Percentiles rank a stretch among this genome's conserved stretches.
Conservation (phyloP, 2,888 invertebrate species). For the Epistrophe grossulariae region DNA sequence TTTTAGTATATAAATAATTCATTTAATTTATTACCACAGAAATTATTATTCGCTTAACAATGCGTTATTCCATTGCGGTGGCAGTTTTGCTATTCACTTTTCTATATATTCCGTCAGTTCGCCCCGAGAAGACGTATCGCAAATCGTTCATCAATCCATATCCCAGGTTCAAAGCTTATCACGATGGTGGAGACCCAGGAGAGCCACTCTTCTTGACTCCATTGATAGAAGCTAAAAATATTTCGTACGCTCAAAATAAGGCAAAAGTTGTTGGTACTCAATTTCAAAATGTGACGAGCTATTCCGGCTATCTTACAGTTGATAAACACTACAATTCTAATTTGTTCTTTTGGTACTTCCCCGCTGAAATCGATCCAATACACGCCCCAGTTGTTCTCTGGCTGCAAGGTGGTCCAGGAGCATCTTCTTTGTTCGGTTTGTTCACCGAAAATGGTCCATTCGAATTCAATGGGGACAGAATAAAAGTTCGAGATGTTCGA, state of each 20-base stretch:
- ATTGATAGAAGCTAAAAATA: slow-evolving; percentile 79
- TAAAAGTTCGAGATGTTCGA: slow-evolving; percentile 87
- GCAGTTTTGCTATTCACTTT: slow-evolving; percentile 11
- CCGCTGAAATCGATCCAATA: slow-evolving; percentile 85
- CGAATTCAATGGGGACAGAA: slow-evolving; percentile 84
- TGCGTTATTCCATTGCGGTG: background rate
- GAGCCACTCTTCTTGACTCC: slow-evolving; percentile 84
- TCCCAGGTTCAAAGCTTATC: slow-evolving; percentile 80
- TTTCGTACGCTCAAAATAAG: slow-evolving; percentile 82
- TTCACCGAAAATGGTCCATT: slow-evolving; percentile 94
- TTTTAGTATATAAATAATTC: background rate
- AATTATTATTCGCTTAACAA: background rate
- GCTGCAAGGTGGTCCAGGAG: slow-evolving; percentile 95
- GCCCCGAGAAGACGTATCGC: slow-evolving; percentile 71
- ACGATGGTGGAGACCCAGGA: slow-evolving; percentile 82
- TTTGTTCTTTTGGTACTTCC: slow-evolving; percentile 97
- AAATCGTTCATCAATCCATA: slow-evolving; percentile 83
- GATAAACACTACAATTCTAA: slow-evolving; percentile 91
- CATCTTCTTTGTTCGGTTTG: slow-evolving; percentile 91
- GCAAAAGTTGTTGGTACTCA: slow-evolving; percentile 81
- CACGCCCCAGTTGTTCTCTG: slow-evolving; percentile 91
- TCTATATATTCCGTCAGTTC: slow-evolving; percentile 10
- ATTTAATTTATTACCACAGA: background rate
- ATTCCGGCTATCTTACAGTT: slow-evolving; percentile 91
- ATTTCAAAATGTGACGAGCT: slow-evolving; percentile 84